Conservation (phyloP, 2,113 vertebrate genomes). For the Zapornia atra region DNA sequence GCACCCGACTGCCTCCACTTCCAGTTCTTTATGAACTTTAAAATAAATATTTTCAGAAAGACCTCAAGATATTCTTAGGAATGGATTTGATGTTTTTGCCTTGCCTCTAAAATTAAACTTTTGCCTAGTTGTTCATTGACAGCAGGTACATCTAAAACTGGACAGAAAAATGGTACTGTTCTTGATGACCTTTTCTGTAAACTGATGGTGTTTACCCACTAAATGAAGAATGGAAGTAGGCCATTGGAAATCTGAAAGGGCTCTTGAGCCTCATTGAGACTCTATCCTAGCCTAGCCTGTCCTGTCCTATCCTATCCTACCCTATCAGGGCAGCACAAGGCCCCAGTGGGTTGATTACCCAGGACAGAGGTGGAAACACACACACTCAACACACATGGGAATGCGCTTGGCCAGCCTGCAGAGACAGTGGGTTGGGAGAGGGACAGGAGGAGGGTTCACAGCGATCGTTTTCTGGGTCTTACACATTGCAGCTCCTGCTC, state of each 20-base stretch:
- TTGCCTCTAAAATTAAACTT: background rate
- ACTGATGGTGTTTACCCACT: background rate
- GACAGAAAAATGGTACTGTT: background rate
- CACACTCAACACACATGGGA: background rate
- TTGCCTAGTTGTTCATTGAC: background rate
- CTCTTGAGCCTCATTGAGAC: background rate
- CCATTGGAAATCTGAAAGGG: background rate
- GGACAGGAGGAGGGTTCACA: background rate
- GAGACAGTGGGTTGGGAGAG: background rate
- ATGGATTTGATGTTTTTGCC: background rate
- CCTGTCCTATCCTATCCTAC: background rate
- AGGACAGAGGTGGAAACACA: background rate
- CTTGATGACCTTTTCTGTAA: background rate
- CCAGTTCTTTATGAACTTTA: background rate
- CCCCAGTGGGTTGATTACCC: background rate
- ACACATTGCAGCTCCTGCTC: background rate
- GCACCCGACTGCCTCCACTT: background rate
- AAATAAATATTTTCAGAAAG: background rate
- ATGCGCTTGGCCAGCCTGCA: background rate
- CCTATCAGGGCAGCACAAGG: background rate
- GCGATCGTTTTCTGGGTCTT: background rate
- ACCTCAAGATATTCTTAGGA: background rate
- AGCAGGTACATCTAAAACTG: background rate
- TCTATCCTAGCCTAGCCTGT: background rate
- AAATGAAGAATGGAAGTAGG: background rate